phyloP scores from a whole-genome alignment of 2,888 invertebrate species.

The Brachylomia viminalis region DNA sequence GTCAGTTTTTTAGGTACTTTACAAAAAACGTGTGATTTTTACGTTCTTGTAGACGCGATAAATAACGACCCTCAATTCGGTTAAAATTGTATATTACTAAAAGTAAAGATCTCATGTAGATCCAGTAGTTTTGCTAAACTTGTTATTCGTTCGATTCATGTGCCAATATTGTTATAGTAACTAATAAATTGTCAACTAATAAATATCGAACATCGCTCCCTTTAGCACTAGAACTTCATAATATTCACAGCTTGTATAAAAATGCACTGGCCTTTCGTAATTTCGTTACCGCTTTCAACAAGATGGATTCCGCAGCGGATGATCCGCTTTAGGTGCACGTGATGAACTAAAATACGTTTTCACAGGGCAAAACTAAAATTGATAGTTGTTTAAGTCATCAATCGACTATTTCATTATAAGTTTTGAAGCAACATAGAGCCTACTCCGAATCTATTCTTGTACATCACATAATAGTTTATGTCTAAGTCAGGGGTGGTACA shows the following conservation, averaged over 20 bases:
- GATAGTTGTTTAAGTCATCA: not conserved
- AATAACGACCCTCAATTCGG: not conserved
- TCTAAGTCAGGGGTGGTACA: slow-evolving; percentile 4
- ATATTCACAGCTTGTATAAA: not conserved
- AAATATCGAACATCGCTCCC: not conserved
- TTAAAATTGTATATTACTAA: slow-evolving; percentile 1
- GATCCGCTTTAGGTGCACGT: not conserved
- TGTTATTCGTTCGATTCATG: not conserved
- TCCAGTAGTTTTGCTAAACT: not conserved
- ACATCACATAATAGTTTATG: slow-evolving; percentile 24
- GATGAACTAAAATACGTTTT: not conserved
- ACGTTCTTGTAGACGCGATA: slow-evolving; percentile 4
- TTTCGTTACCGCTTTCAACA: not conserved
- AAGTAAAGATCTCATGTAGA: not conserved
- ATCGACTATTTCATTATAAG: slow-evolving; percentile 3
- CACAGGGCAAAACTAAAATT: not conserved
- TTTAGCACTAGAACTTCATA: not conserved
- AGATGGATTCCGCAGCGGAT: not conserved
- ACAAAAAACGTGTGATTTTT: slow-evolving; percentile 38
- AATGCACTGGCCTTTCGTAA: not conserved
- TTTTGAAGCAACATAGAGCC: slow-evolving; percentile 5
- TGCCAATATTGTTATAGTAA: not conserved
- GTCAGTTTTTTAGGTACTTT: not conserved
- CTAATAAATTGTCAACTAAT: not conserved
- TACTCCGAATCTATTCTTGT: slow-evolving; percentile 17